phyloP scores from a whole-genome alignment of 2,797 vertebrate species.

The Poeciliopsis turneri region DNA sequence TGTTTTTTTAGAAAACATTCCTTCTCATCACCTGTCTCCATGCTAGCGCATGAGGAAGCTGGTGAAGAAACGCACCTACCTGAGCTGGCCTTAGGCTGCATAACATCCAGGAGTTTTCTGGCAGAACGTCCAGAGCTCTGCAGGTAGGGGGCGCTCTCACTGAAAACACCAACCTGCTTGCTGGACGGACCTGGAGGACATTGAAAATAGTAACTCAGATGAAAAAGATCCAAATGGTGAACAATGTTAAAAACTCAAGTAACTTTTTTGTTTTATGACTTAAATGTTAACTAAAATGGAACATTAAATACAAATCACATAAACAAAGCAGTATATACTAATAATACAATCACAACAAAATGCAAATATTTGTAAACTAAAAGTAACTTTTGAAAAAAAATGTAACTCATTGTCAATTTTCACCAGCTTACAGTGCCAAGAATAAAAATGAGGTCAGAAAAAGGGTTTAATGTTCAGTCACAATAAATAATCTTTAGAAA shows the following conservation, averaged over 20 bases:
- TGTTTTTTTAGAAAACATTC: conserved; percentile 66
- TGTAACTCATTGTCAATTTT: no score
- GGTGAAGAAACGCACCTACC: conserved; percentile 58
- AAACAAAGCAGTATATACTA: no score
- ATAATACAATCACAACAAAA: no score
- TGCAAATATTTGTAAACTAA: no score
- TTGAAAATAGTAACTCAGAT: background rate
- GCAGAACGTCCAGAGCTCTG: conserved; percentile 30
- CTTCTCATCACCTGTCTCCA: conserved; percentile 40
- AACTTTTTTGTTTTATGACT: background rate
- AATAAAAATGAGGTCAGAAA: no score
- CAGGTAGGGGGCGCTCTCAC: background rate
- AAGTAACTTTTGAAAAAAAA: no score
- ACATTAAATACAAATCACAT: no score
- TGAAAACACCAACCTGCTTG: background rate
- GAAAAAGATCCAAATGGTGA: background rate
- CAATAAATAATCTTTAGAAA: background rate
- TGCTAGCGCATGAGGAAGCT: conserved; percentile 60
- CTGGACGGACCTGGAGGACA: conserved; percentile 30
- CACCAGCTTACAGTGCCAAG: no score
- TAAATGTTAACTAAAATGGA: no score
- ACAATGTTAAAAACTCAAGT: background rate
- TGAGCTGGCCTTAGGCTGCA: conserved; percentile 55
- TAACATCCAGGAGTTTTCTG: conserved; percentile 37
- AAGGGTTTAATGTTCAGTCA: background rate